These are phyloP conservation scores for Planococcus citri DNA, from an alignment of 1,140 invertebrate genomes.

Conservation along the genomic window DNA sequence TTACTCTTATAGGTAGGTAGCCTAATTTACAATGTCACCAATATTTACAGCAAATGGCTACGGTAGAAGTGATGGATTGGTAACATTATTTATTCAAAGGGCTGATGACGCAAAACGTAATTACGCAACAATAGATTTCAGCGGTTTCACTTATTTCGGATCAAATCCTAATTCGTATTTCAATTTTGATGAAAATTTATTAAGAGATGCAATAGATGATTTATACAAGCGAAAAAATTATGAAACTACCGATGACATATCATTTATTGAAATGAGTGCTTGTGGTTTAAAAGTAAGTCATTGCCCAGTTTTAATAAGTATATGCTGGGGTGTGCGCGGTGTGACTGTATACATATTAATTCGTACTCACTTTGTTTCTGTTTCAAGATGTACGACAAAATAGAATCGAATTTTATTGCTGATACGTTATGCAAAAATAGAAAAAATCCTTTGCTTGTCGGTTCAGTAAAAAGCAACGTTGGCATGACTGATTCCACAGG, in stretches of 20 bases:
- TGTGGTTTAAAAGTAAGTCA: conserved; percentile 10
- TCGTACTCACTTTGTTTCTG: too few species aligned
- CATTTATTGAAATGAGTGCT: conserved; percentile 29
- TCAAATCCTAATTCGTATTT: conserved; percentile 38
- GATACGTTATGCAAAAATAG: conserved; percentile 27
- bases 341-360: too few species aligned
- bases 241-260: conserved; percentile 39
- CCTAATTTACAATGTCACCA: too few species aligned
- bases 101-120: conserved; percentile 39
- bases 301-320: neutral
- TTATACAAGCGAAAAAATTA: conserved; percentile 37
- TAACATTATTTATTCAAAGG: conserved; percentile 45
- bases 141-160: conserved; percentile 41
- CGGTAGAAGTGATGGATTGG: conserved; percentile 26
- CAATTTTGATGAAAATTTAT: conserved; percentile 48
- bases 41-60: conserved; percentile 28
- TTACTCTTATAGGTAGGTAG: too few species aligned
- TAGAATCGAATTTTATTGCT: conserved; percentile 26
- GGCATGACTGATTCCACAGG: conserved; percentile 61
- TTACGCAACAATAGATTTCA: conserved; percentile 45
- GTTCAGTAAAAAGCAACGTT: conserved; percentile 63
- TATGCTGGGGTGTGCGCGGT: too few species aligned
- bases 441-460: conserved; percentile 47
- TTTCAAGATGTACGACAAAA: conserved; percentile 25
- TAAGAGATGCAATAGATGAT: conserved; percentile 39